Conservation (phyloP, 1,140 invertebrate species). For the Tribolium castaneum region DNA sequence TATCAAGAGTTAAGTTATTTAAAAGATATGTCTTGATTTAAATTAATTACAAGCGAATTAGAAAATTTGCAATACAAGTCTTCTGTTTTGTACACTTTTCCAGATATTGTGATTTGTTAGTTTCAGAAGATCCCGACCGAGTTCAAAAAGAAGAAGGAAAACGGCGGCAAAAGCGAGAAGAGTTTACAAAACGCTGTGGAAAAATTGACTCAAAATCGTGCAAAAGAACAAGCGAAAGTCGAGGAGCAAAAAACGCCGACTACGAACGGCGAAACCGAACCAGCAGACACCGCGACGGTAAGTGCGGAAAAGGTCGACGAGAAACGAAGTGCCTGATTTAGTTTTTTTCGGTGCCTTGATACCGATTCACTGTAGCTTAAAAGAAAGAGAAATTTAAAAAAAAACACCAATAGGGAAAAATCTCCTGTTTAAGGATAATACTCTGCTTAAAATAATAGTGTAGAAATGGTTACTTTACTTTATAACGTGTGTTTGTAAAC, state of each 20-base stretch:
- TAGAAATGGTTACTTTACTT: conserved; percentile 37
- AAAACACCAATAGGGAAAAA: conserved; percentile 20
- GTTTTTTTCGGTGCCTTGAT: conserved; percentile 51
- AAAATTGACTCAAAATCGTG: conserved; percentile 58
- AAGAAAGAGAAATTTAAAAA: background rate
- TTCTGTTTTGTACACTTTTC: too few relatives aligned
- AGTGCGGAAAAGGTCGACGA: conserved; percentile 11
- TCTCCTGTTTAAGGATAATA: conserved; percentile 44
- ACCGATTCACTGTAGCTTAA: conserved; percentile 39
- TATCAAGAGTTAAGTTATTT: too few relatives aligned
- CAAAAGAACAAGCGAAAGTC: conserved; percentile 33
- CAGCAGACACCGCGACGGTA: background rate
- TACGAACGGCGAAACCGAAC: background rate
- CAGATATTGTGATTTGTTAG: background rate
- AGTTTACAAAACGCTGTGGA: conserved; percentile 60
- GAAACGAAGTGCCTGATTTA: conserved; percentile 39
- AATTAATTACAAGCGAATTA: too few relatives aligned
- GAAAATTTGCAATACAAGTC: too few relatives aligned
- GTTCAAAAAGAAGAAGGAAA: conserved; percentile 50
- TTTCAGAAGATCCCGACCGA: background rate
- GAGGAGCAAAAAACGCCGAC: background rate
- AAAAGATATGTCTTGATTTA: too few relatives aligned
- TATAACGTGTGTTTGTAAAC: conserved; percentile 38
- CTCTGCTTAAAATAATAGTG: conserved; percentile 46
- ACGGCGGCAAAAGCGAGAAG: conserved; percentile 58